Percentiles rank a stretch among this genome's conserved stretches.
These are phyloP conservation scores for Notodonta dromedarius DNA, from an alignment of 2,888 invertebrate species.

Conservation along the genomic window DNA sequence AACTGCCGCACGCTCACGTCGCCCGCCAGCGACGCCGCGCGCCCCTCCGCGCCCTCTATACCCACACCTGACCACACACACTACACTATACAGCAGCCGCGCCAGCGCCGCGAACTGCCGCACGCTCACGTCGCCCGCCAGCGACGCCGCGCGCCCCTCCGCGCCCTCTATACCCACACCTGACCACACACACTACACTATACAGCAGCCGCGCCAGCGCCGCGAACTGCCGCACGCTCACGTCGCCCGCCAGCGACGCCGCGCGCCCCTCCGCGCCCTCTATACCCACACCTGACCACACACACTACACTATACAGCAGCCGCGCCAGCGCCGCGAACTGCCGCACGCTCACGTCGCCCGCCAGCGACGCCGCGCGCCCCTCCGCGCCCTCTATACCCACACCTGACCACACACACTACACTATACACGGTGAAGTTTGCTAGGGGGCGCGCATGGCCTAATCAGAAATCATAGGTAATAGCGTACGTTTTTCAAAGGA, in stretches of 20 bases:
- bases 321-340: constrained; percentile 93
- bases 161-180: constrained; percentile 95
- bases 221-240: constrained; percentile 96
- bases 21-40: constrained; percentile 97
- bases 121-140: constrained; percentile 99
- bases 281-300: constrained; percentile 89
- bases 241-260: constrained; percentile 98
- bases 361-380: constrained; percentile 97
- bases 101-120: constrained; percentile 94
- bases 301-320: too few species aligned
- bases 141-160: constrained; percentile 95
- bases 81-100: constrained; percentile 90
- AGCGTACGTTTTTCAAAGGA: too few species aligned
- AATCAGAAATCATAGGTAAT: too few species aligned
- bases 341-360: constrained; percentile 98
- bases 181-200: constrained; percentile 49
- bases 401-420: constrained; percentile 76
- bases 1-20: constrained; percentile 98
- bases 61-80: constrained; percentile 87
- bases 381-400: constrained; percentile 96
- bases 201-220: constrained; percentile 91
- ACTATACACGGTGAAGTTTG: too few species aligned
- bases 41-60: constrained; percentile 95
- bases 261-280: constrained; percentile 96
- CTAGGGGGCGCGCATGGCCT: too few species aligned